Base-by-base conservation (phyloP, 2,797 vertebrate species). In the Mycteria americana region DNA sequence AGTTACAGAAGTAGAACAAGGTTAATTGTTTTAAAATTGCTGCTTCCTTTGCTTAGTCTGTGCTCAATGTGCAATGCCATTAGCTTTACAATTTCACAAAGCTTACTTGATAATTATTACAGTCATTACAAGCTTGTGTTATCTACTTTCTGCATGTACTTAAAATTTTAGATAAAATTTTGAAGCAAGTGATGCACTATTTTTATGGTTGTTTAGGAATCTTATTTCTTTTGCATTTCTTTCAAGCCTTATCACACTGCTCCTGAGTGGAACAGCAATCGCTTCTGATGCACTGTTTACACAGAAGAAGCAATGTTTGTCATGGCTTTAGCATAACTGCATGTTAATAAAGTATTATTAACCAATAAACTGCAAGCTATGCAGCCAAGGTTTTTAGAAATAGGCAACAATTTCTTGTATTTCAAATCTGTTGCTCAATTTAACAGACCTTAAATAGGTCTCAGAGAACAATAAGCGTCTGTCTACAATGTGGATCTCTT, bases 1-100 rank as follows among this genome's bases (percentile, higher is more conserved):
- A 86, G 48, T 85, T 96, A 70, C 37, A 91, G 64, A 88, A 85
- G 33, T 64, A 94, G 69, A 91, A 67, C 37, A 77, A 94, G 37
- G 43, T 88, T 95, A 95, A 94, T 96, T 88, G 68, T 95, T 94
- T 95, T 78, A 79, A 80, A 74, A 87, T 91, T 96, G 80, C 46
- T 65, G 59, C 30, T 92, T 88, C 85, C 37, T 81, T 78, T 89
- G 31, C 74, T 80, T 84, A 65, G 50, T 46, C 48, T 92, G 64
- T 62, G 7, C 16, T 68, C 57, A 39, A 62, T 24, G 39, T 37
- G 77, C 18, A 75, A 39, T 81, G 33, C 12, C 35, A 68, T 91
- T 50, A 84, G 28, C 41, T 37, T 89, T 63, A 93, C 43, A 69
- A 35, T 77, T 88, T 89, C 51, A 79, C 37, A 92, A 74, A 70